Evolutionary conservation across 2,797 vertebrate species (phyloP).

Genomic region (Pyrocephalus nanus): DNA sequence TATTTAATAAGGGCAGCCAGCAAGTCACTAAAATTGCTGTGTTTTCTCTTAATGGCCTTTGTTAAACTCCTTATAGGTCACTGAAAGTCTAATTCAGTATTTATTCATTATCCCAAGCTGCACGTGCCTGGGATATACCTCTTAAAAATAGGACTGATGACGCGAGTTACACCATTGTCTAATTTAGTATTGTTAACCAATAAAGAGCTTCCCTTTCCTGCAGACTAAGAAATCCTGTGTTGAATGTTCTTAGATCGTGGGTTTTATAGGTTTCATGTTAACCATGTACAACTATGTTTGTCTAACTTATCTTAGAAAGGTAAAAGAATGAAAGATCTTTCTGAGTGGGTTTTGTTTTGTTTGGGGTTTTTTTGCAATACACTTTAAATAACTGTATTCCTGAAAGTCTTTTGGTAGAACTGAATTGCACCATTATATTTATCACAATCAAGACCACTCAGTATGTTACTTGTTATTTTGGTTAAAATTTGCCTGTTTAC

Average conservation of each 20-base stretch:
- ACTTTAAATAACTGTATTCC: not conserved
- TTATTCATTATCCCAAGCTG: not conserved
- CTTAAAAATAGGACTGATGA: not conserved
- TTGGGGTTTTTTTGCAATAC: not conserved
- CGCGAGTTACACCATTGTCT: not conserved
- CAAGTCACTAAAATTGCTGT: not conserved
- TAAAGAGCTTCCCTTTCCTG: not conserved
- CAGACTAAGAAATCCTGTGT: not conserved
- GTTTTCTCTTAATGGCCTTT: not conserved
- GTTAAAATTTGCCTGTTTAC: not conserved
- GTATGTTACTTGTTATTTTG: not conserved
- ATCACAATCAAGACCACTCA: not conserved
- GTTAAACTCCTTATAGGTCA: not conserved
- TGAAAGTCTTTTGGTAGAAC: not conserved
- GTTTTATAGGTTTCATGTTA: not conserved
- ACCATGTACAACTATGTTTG: not conserved
- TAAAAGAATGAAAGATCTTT: not conserved
- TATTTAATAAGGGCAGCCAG: not conserved
- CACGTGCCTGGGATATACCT: not conserved
- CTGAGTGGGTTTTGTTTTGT: rapidly evolving
- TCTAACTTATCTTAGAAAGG: not conserved
- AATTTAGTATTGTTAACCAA: not conserved
- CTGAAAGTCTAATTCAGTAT: not conserved
- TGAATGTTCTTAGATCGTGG: not conserved
- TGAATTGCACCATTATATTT: not conserved